Evolutionary conservation across 2,888 invertebrate genomes (phyloP).

Genomic region (Panzeria rudis): DNA sequence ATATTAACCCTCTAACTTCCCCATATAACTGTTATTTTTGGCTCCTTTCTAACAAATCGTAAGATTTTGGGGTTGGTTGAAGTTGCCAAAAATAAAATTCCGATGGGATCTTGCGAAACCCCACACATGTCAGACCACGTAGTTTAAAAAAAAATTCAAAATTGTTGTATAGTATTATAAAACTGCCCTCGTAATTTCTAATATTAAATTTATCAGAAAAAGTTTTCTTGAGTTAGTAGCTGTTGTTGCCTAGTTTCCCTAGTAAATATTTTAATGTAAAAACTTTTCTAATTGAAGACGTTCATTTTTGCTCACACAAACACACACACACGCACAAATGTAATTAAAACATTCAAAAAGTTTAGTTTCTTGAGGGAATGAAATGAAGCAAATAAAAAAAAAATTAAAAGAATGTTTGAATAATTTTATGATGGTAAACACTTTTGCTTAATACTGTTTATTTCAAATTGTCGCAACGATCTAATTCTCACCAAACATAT

Average conservation of each 20-base stretch:
- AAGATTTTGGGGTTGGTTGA: no score
- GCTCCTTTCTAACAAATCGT: no score
- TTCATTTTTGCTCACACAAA: background rate
- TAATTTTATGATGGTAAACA: slow-evolving; percentile 6
- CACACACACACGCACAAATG: background rate
- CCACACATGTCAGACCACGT: no score
- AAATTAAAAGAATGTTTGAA: background rate
- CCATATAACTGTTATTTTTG: no score
- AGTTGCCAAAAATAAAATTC: no score
- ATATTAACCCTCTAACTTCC: no score
- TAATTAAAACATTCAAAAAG: slow-evolving; percentile 43
- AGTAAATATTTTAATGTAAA: slow-evolving; percentile 56
- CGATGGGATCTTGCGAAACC: no score
- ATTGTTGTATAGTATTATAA: no score
- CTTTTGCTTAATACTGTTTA: background rate
- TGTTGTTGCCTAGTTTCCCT: slow-evolving; percentile 4
- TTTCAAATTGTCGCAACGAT: background rate
- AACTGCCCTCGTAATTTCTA: slow-evolving; percentile 1
- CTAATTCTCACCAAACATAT: slow-evolving; percentile 43
- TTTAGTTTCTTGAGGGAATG: background rate
- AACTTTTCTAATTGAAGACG: slow-evolving; percentile 62
- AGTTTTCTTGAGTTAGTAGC: slow-evolving; percentile 43
- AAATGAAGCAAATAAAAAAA: background rate
- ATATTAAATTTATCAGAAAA: slow-evolving; percentile 46
- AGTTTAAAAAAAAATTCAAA: no score